Evolutionary conservation across 1,140 invertebrate genomes (phyloP).

Genomic region (Tetragnatha versicolor): DNA sequence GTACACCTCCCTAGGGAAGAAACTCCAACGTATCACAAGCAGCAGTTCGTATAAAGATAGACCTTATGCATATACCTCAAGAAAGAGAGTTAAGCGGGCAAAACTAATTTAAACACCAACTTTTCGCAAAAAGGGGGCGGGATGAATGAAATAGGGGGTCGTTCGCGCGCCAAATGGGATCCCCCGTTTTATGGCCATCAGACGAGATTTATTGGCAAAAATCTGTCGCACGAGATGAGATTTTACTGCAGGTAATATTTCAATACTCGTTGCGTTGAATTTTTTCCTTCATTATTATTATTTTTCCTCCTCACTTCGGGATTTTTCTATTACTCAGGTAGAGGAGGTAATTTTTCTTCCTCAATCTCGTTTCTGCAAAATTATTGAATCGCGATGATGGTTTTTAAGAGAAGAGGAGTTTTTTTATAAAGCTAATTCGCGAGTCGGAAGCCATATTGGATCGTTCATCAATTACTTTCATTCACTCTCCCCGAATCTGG

Average conservation of each 20-base stretch:
- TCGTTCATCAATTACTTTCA: constrained; percentile 6
- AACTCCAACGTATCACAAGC: too few species aligned
- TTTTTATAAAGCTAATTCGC: constrained; percentile 27
- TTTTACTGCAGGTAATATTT: constrained; percentile 51
- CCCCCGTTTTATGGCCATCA: constrained; percentile 37
- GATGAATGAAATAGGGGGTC: neutral
- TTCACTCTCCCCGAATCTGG: too few species aligned
- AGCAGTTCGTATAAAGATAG: too few species aligned
- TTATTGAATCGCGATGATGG: constrained; percentile 25
- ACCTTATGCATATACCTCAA: too few species aligned
- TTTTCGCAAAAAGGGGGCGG: neutral
- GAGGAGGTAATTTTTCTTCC: constrained; percentile 9
- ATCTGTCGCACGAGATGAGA: constrained; percentile 43
- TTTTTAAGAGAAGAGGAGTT: neutral
- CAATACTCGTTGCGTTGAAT: constrained; percentile 31
- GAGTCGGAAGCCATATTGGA: neutral
- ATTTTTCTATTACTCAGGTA: too few species aligned
- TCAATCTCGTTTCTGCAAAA: constrained; percentile 20
- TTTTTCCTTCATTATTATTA: neutral
- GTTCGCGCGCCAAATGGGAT: constrained; percentile 16
- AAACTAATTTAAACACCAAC: constrained; percentile 41
- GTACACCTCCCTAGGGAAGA: too few species aligned
- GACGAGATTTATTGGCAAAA: constrained; percentile 42
- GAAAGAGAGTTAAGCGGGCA: constrained; percentile 5
- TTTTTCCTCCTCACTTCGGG: neutral